Base-by-base conservation (phyloP, 2,113 vertebrate species). In the Hippocampus zosterae region DNA sequence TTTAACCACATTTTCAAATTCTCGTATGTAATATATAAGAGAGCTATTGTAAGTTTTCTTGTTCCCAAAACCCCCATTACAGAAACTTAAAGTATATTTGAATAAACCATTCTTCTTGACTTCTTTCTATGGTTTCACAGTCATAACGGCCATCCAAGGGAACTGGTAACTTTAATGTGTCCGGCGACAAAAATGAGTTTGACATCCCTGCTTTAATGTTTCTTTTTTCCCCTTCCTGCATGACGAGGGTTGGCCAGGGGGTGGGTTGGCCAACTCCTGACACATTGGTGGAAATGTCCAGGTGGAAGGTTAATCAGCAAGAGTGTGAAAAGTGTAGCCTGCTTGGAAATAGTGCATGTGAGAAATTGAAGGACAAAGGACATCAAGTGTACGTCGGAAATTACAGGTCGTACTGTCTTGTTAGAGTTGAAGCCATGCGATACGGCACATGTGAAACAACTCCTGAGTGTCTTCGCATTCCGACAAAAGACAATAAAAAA, bases 391-490 rank as follows among this genome's bases (percentile, higher is more conserved):
- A n/a, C 3, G 21, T 8, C 15, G 13, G 57, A 60, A 18, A 60
- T 33, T 40, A 37, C 33, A 37, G 33, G 33, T 37, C 16, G 4
- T 19, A 1, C 16, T 18, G 60, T 19, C 7, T 62, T 40, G 33
- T 19, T 9, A 23, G 37, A 63, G 61, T 21, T 23, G n/a, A 83
- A 79, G 75, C 63, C 15, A 11, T 42, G 67, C 84, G 76, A 81
- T 65, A 74, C 75, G 71, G 53, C 15, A 16, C 41, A 69, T 70
- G 25, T 65, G 77, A 74, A 88, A 82, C 1, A 73, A n/a, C 68
- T 62, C 33, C 63, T 81, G 73, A 75, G 78, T 55, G 85, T 81
- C 80, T 81, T 87, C 79, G 78, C 70, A 61, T 63, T 67, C 59
- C 41, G 85, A 65, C 80, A 73, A 80, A n/a, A 69, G 73, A 85